Evolutionary conservation across 2,113 vertebrate genomes (phyloP).

Genomic region (Mastomys natalensis): DNA sequence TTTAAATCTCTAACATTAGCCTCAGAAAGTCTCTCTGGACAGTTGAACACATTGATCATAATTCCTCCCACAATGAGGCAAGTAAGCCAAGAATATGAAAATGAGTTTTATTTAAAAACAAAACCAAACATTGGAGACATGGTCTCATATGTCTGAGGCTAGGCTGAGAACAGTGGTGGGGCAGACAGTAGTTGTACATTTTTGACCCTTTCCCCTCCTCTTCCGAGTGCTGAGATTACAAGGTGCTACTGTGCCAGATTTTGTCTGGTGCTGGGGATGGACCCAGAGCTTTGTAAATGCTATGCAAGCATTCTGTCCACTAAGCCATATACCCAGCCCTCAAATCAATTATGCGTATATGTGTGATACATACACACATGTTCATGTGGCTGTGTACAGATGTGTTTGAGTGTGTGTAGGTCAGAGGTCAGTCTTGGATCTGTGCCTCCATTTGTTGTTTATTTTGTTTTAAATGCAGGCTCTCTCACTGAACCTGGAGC

Average conservation of each 20-base stretch:
- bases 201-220: background rate
- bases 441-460: background rate
- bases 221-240: background rate
- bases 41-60: background rate
- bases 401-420: background rate
- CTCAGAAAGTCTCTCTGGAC: constrained; percentile 10
- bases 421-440: background rate
- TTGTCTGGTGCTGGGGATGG: background rate
- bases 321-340: background rate
- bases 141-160: background rate
- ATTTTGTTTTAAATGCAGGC: background rate
- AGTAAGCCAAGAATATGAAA: constrained; percentile 1
- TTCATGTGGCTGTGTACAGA: background rate
- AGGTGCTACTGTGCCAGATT: background rate
- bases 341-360: background rate
- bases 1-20: background rate
- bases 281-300: background rate
- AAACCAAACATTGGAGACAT: background rate
- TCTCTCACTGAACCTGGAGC: background rate
- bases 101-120: background rate
- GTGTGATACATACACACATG: background rate
- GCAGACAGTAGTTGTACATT: background rate
- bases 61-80: background rate
- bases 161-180: background rate
- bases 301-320: background rate